Evolutionary conservation across 2,797 vertebrate species (phyloP), one percentile per base, ranked within the genome.

Genomic region (Nyctalus aviator): DNA sequence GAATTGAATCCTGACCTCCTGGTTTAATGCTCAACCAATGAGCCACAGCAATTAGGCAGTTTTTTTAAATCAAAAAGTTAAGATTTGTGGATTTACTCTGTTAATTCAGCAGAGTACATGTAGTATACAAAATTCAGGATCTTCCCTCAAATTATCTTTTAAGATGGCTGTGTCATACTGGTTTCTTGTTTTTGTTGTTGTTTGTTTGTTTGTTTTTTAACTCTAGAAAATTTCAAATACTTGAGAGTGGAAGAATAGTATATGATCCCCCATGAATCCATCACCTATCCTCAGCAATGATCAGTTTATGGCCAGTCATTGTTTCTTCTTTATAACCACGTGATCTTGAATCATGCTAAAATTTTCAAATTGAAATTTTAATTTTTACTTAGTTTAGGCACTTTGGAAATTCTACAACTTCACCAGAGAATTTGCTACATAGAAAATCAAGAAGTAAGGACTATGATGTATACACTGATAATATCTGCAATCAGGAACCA

Each of bases 361-460:
- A 76, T 95, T 94, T 93, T 50, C 20, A 72, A 95, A 37, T 78
- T 93, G 57, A 73, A 88, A 25, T 37, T 96, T 82, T 86, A 32
- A 82, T 96, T 94, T 96, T 88, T 73, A 37, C 62, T 86, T 95
- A 97, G 96, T 82, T 83, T 77, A 90, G 72, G 66, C 90, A 84
- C 82, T 94, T 81, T 20, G 81, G 97, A 85, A 96, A 85, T 15
- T 55, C 93, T 75, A 7, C 84, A 82, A 0, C 71, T 23, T 68
- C 82, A 69, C 59, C 37, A 1, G 96, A 95, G 69, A 92, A 15
- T 83, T 90, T 85, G 17, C 90, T 13, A 1, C 62, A 0, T n/a
- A 93, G 37, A 84, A 96, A 97, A 92, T 97, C 96, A 87, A 96
- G 96, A 94, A 97, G 95, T 90, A 97, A 91, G 68, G 96, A 97